phyloP scores from a whole-genome alignment of 2,113 vertebrate genomes.

The Alaudala cheleensis region DNA sequence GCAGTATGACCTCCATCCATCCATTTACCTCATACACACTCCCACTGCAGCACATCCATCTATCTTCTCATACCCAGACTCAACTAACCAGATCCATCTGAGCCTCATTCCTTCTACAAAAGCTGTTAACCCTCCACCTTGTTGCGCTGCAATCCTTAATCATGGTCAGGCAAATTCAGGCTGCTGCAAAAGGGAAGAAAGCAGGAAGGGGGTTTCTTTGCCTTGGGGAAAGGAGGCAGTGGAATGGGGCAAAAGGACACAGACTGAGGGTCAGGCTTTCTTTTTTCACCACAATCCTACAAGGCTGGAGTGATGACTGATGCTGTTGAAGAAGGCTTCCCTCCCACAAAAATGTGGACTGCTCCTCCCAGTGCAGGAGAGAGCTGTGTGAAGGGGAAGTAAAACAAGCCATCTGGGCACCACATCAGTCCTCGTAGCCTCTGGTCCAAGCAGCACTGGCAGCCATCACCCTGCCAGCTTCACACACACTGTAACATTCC shows the following conservation, averaged over 20 bases:
- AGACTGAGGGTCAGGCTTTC: background rate
- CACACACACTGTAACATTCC: background rate
- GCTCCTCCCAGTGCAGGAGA: background rate
- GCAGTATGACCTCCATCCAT: background rate
- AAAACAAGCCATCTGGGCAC: background rate
- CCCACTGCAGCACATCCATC: background rate
- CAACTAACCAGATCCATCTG: background rate
- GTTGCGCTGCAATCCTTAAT: background rate
- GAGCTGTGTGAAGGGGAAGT: background rate
- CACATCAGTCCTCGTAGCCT: fast-evolving
- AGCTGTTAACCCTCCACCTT: background rate
- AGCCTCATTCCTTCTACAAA: background rate
- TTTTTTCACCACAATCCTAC: background rate
- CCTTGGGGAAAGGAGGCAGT: background rate
- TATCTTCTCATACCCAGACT: background rate
- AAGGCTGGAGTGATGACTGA: background rate
- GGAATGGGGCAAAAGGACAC: background rate
- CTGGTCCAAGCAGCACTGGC: background rate
- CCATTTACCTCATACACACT: background rate
- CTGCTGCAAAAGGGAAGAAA: background rate
- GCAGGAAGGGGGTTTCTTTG: background rate
- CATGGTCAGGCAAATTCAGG: background rate
- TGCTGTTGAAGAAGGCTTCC: background rate
- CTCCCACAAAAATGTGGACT: background rate
- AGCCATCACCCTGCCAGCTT: background rate